phyloP scores from a whole-genome alignment of 53 echinoderm and acorn worm genomes.

The Luidia sarsii region DNA sequence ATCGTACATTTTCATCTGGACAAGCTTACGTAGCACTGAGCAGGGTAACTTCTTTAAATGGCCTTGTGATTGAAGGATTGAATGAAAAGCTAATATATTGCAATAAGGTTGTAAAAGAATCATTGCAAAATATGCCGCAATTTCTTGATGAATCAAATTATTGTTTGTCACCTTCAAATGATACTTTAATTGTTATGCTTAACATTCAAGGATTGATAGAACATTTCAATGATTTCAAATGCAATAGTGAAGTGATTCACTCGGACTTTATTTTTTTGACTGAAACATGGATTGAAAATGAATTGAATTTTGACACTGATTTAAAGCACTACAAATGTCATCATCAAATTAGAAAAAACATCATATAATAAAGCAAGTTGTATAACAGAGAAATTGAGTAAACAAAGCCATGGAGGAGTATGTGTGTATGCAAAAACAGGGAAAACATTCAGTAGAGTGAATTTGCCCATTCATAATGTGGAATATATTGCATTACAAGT shows the following conservation, averaged over 20 bases:
- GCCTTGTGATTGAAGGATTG: constrained; percentile 32
- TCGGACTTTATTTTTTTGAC: constrained; percentile 51
- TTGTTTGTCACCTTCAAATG: background rate
- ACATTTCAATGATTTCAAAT: constrained; percentile 45
- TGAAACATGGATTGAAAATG: constrained; percentile 51
- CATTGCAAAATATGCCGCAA: constrained; percentile 33
- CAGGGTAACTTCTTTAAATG: constrained; percentile 46
- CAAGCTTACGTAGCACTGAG: too few relatives aligned
- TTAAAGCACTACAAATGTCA: constrained; percentile 7
- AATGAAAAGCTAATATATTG: too few relatives aligned
- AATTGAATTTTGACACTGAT: background rate
- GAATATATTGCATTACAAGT: background rate
- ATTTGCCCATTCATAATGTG: background rate
- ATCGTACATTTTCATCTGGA: constrained; percentile 54
- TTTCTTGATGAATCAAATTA: too few relatives aligned
- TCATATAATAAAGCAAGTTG: constrained; percentile 11
- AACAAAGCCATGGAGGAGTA: constrained; percentile 28
- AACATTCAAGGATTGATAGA: constrained; percentile 49
- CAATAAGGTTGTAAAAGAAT: constrained; percentile 10
- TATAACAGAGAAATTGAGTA: background rate
- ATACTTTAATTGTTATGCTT: constrained; percentile 16
- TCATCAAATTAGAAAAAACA: constrained; percentile 7
- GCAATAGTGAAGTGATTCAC: constrained; percentile 5
- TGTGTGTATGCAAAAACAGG: constrained; percentile 14
- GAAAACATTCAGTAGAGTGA: background rate